Conservation (phyloP, 2,888 invertebrate genomes). For the Unio pictorum region DNA sequence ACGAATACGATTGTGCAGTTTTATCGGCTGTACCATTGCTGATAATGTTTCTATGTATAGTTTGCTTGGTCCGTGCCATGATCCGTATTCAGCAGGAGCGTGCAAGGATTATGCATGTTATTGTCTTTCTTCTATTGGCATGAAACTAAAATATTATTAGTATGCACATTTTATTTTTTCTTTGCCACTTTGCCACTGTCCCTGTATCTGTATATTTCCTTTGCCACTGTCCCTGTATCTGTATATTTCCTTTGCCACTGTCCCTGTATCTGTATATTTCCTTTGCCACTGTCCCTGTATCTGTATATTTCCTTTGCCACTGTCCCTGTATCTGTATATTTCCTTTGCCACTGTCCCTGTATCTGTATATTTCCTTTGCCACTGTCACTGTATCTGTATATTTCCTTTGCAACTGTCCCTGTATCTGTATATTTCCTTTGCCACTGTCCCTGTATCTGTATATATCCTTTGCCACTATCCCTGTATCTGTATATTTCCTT, state of each 20-base stretch:
- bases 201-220: too few relatives aligned
- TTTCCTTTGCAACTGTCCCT: too few relatives aligned
- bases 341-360: slow-evolving; percentile 13
- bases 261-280: too few relatives aligned
- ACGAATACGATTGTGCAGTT: slow-evolving; percentile 36
- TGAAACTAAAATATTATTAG: slow-evolving; percentile 41
- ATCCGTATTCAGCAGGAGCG: slow-evolving; percentile 16
- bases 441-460: too few relatives aligned
- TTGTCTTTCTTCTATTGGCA: slow-evolving; percentile 9
- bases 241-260: too few relatives aligned
- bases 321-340: slow-evolving; percentile 39
- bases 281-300: too few relatives aligned
- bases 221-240: too few relatives aligned
- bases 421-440: too few relatives aligned
- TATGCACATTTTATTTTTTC: slow-evolving; percentile 39
- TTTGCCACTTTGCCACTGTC: slow-evolving; percentile 20
- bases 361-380: too few relatives aligned
- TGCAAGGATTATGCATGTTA: slow-evolving; percentile 20
- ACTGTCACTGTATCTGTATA: too few relatives aligned
- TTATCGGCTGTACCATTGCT: slow-evolving; percentile 34
- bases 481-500: slow-evolving; percentile 38
- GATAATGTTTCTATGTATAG: slow-evolving; percentile 37
- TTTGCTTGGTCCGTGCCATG: slow-evolving; percentile 25
- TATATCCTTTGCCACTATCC: slow-evolving; percentile 4
- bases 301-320: too few relatives aligned